Evolutionary conservation across 2,888 invertebrate species (phyloP).

Genomic region (Dusona sp.): DNA sequence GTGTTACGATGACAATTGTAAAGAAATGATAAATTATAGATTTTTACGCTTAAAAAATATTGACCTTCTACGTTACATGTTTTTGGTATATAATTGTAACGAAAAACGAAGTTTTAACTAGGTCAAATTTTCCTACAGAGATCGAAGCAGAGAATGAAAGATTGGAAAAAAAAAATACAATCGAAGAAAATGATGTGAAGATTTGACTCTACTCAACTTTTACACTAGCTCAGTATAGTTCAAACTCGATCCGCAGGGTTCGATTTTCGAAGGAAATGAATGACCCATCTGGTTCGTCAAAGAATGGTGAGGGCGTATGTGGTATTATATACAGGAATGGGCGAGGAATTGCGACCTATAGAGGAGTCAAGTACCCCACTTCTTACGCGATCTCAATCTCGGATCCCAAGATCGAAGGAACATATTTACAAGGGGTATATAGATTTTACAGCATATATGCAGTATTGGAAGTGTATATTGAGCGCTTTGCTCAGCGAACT

Average conservation of each 20-base stretch:
- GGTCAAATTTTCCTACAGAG: too few species aligned
- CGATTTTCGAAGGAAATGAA: slow-evolving; percentile 8
- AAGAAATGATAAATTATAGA: background rate
- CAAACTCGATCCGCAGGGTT: background rate
- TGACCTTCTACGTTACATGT: too few species aligned
- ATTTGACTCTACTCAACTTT: background rate
- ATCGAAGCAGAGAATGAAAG: background rate
- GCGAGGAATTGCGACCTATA: slow-evolving; percentile 32
- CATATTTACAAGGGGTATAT: slow-evolving; percentile 55
- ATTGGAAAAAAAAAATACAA: background rate
- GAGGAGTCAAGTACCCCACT: slow-evolving; percentile 40
- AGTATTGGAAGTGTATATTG: slow-evolving; percentile 51
- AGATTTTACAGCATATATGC: slow-evolving; percentile 41
- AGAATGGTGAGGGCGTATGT: slow-evolving; percentile 1
- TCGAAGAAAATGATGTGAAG: background rate
- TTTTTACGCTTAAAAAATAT: background rate
- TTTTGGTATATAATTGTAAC: background rate
- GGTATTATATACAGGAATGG: background rate
- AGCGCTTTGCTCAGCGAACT: slow-evolving; percentile 60
- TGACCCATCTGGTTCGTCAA: background rate
- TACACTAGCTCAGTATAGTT: background rate
- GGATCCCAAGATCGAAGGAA: slow-evolving; percentile 61
- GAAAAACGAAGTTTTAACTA: too few species aligned
- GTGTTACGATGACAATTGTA: background rate
- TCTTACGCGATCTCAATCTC: slow-evolving; percentile 66